These are phyloP conservation scores for Aphis craccivora DNA, from an alignment of 1,140 invertebrate genomes.

Conservation along the genomic window DNA sequence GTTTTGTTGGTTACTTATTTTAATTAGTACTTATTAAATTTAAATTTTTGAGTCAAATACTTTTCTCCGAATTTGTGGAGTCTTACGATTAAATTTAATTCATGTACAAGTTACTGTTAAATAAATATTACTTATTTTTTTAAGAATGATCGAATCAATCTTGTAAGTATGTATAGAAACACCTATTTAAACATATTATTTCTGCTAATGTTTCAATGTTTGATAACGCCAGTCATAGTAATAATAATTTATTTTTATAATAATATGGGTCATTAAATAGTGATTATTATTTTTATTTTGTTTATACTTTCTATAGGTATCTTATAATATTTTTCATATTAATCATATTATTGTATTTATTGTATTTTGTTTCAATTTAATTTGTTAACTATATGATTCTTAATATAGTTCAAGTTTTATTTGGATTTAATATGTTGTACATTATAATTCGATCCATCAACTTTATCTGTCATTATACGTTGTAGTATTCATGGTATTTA, in stretches of 20 bases:
- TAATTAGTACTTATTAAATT: background rate
- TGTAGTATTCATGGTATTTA: background rate
- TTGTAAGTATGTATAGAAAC: background rate
- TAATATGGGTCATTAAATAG: background rate
- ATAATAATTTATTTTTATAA: background rate
- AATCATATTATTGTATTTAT: too few relatives aligned
- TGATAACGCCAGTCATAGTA: background rate
- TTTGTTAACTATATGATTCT: background rate
- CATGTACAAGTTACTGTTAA: background rate
- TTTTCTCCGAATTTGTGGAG: background rate
- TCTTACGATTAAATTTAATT: background rate
- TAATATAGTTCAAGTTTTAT: background rate
- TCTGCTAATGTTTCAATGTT: background rate
- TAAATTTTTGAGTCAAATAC: background rate
- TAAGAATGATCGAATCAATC: background rate
- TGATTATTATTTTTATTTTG: background rate
- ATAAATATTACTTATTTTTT: background rate
- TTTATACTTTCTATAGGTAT: too few relatives aligned
- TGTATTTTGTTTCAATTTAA: too few relatives aligned
- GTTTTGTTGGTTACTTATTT: background rate
- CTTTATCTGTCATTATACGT: slow-evolving; percentile 1
- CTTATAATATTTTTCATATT: too few relatives aligned
- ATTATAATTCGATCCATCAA: background rate
- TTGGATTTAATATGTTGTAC: background rate
- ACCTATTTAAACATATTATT: background rate